Evolutionary conservation across 2,113 vertebrate species (phyloP), one percentile per base, ranked within the genome.

Genomic region (Cichladusa arquata): DNA sequence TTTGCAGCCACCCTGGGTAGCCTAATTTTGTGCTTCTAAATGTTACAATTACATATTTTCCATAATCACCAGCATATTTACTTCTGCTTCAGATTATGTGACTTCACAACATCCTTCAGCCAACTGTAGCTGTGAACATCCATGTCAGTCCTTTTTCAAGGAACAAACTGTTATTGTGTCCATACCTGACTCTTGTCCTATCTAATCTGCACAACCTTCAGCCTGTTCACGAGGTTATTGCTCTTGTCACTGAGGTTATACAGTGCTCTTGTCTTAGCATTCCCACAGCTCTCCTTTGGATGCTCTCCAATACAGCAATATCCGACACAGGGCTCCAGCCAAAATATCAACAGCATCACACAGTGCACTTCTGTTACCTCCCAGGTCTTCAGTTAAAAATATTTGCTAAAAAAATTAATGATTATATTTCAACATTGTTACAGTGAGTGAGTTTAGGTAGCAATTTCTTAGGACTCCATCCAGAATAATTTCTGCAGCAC

Each of bases 121-220:
- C 47, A 80, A 33, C 19, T 12, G 0, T 33, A 0, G 0, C 48
- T 44, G 51, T 19, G 48, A 90, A 44, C 20, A 19, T 67, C 34
- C 16, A 19, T 60, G 28, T 48, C 54, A 60, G 31, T 34, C 53
- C 53, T 69, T 83, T 92, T 56, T 14, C n/a, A 81, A 66, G 42
- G 57, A 29, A 51, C 56, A 71, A 40, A 34, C 38, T 58, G 18
- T 69, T 69, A 29, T 2, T 62, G 11, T 53, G 60, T 71, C 34
- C 34, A 42, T 73, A 62, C 47, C n/a, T 36, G 20, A 48, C 11
- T 17, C 29, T 44, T 53, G 19, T 80, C 38, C 53, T 66, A 16
- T 14, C 74, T 72, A 80, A 76, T 82, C 29, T 1, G 0, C 69
- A 31, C 16, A 74, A 62, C 71, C 29, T 58, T 47, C 92, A 33